Evolutionary conservation across 1,140 invertebrate species (phyloP), one percentile per base, ranked within the genome.

Genomic region (Chlorops oryzae): DNA sequence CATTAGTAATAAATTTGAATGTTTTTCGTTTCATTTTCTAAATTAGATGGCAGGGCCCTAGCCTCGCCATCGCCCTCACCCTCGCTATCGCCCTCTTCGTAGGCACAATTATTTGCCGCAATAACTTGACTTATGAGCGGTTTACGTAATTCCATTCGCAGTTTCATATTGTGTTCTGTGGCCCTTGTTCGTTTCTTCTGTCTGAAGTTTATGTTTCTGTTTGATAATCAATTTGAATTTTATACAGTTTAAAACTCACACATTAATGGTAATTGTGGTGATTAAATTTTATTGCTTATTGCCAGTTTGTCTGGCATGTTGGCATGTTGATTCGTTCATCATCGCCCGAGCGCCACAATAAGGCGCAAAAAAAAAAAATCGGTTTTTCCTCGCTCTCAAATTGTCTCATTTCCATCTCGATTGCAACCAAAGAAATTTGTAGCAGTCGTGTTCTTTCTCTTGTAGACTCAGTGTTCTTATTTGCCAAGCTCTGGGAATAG

Each of bases 1-100:
- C 62, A 65, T 65, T 65, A 65, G 63, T 65, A 65, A 65, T 65
- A 65, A 65, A 65, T 65, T 65, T 65, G 56, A 65, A 66, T 65
- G 63, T 49, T 52, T 20, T 48, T 23, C 46, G 49, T 56, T 42
- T 23, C 39, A 39, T 45, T 50, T 39, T 50, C 7, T 42, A 43
- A 47, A 35, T 47, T 27, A 27, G 40, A 42, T 51, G 38, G 18
- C 39, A 28, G 40, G 13, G 15, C 21, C 28, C 9, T 32, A 10
- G 28, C 28, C 28, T 9, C 9, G 9, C 9, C 9, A 32, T 32
- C 28, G 28, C 15, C 28, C 28, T 32, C 9, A 9, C 28, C 28
- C 28, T 32, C 28, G 28, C n/a, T n/a, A 32, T 9, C 28, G 9
- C 28, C 28, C 28, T 32, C 28, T 15, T 32, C 28, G 28, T n/a